Conservation (phyloP, 2,888 invertebrate genomes). For the Marronus borbonicus region DNA sequence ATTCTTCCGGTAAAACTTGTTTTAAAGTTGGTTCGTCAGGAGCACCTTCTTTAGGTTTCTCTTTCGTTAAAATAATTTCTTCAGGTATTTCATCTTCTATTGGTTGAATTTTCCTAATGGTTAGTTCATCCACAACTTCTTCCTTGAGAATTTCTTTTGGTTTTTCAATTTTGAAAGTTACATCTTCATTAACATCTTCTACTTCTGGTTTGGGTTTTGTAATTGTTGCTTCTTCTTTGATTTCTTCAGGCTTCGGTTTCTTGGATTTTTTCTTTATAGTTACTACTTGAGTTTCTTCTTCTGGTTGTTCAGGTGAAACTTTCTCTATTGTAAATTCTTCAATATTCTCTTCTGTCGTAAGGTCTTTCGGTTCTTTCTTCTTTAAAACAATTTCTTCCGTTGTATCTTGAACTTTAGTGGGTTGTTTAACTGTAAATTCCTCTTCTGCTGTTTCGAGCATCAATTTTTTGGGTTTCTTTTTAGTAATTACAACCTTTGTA, state of each 20-base stretch:
- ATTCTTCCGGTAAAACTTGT: conserved; percentile 59
- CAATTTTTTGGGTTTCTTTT: conserved; percentile 53
- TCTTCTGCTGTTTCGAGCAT: conserved; percentile 63
- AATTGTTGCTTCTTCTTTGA: conserved; percentile 65
- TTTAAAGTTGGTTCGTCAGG: conserved; percentile 64
- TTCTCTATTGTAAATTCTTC: conserved; percentile 70
- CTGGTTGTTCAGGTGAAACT: conserved; percentile 60
- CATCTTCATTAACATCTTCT: conserved; percentile 59
- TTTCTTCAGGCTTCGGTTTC: conserved; percentile 54
- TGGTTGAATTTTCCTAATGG: conserved; percentile 55
- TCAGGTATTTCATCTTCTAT: conserved; percentile 51
- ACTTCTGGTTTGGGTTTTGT: conserved; percentile 57
- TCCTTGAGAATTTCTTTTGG: conserved; percentile 59
- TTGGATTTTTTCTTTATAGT: conserved; percentile 60
- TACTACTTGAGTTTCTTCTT: conserved; percentile 58
- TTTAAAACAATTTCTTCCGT: conserved; percentile 62
- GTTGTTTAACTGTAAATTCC: conserved; percentile 66
- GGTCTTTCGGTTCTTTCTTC: conserved; percentile 60
- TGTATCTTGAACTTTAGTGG: conserved; percentile 54
- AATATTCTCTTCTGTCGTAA: conserved; percentile 66
- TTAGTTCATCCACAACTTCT: conserved; percentile 58
- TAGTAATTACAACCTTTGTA: conserved; percentile 55
- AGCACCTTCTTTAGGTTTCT: conserved; percentile 54
- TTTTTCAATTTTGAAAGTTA: conserved; percentile 64
- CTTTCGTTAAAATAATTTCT: conserved; percentile 27